Conservation (phyloP, 2,113 vertebrate genomes). For the Burhinus bistriatus region DNA sequence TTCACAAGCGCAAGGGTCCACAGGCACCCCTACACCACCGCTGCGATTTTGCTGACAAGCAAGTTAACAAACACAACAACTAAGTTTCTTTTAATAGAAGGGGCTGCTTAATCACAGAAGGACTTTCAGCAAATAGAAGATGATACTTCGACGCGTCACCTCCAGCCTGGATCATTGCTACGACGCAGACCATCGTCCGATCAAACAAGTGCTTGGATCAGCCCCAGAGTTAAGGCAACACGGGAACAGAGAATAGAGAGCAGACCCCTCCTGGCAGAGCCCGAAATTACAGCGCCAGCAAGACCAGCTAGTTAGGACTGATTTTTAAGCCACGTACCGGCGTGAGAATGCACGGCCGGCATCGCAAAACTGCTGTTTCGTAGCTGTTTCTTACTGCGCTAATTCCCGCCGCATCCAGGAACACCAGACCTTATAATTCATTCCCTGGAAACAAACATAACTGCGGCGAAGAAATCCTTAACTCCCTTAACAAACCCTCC, state of each 20-base stretch:
- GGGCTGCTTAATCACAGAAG: background rate
- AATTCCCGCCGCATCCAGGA: background rate
- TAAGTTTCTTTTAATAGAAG: background rate
- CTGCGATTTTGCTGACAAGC: background rate
- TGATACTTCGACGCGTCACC: background rate
- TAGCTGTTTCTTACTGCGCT: background rate
- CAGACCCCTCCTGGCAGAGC: background rate
- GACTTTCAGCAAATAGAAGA: background rate
- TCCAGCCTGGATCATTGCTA: background rate
- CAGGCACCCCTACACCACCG: accelerated
- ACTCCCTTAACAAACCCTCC: background rate
- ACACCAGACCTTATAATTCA: too few species aligned
- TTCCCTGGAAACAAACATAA: background rate
- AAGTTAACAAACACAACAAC: background rate
- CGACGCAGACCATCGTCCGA: background rate
- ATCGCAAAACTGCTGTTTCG: background rate
- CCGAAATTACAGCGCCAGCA: background rate
- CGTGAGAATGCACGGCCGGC: accelerated
- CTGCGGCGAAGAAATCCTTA: background rate
- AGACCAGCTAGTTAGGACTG: background rate
- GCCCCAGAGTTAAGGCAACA: background rate
- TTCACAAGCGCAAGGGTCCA: background rate
- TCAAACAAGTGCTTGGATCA: background rate
- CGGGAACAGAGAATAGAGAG: background rate
- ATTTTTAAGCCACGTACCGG: background rate